These are phyloP conservation scores for Vimba vimba DNA, from an alignment of 2,113 vertebrate genomes.

Conservation along the genomic window DNA sequence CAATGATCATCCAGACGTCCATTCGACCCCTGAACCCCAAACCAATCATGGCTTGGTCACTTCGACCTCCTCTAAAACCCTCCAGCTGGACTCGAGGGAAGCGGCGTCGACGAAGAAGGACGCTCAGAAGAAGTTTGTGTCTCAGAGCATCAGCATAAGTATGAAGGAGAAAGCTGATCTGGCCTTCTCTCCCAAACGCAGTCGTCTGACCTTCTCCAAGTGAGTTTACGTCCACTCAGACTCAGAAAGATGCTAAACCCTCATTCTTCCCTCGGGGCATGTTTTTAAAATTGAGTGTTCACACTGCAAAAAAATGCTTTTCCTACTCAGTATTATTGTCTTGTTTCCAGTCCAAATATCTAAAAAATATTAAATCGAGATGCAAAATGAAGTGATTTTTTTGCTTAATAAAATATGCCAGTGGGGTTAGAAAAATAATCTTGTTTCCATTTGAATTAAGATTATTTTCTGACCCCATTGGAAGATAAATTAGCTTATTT, in stretches of 20 bases:
- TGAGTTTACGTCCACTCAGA: constrained; percentile 75
- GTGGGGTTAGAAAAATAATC: fast-evolving
- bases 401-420: no score
- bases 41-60: not conserved
- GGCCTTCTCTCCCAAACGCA: constrained; percentile 87
- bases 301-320: no score
- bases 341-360: no score
- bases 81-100: constrained; percentile 23
- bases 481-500: no score
- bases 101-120: not conserved
- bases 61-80: not conserved
- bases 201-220: constrained; percentile 79
- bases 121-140: constrained; percentile 65
- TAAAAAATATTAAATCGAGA: no score
- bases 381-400: no score
- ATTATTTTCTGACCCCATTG: no score
- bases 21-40: not conserved
- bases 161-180: constrained; percentile 75
- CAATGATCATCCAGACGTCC: not conserved
- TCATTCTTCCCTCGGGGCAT: no score
- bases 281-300: no score
- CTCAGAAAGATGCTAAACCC: no score
- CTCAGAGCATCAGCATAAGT: constrained; percentile 68
- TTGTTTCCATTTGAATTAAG: no score
- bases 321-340: no score